A percentile compares a stretch with the other conserved stretches of the same genome.
Evolutionary conservation across 2,888 invertebrate genomes (phyloP).

Genomic region (Caenorhabditis sp.): DNA sequence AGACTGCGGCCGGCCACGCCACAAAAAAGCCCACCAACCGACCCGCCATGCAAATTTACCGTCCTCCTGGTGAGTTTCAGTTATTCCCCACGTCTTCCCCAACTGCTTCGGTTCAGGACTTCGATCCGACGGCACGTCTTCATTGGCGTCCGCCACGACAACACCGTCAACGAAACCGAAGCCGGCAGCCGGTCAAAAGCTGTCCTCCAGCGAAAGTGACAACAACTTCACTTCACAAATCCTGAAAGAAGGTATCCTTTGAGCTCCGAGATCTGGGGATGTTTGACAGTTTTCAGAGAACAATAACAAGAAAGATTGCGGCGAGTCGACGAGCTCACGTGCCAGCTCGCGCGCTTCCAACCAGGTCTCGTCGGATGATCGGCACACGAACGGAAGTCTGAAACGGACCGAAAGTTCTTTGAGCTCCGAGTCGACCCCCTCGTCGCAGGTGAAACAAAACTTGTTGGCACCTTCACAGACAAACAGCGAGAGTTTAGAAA

Average conservation of each 20-base stretch:
- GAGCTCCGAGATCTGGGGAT: not conserved
- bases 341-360: slow-evolving; percentile 62
- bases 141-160: slow-evolving; percentile 31
- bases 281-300: slow-evolving; percentile 43
- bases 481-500: slow-evolving; percentile 39
- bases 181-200: slow-evolving; percentile 71
- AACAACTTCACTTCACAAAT: slow-evolving; percentile 44
- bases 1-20: slow-evolving; percentile 16
- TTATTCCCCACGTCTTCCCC: not conserved
- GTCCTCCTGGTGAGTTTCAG: slow-evolving; percentile 74
- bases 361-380: slow-evolving; percentile 45
- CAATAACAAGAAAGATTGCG: slow-evolving; percentile 62
- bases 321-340: slow-evolving; percentile 61
- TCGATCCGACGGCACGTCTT: slow-evolving; percentile 57
- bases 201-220: slow-evolving; percentile 61
- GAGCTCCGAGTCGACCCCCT: slow-evolving; percentile 61
- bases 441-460: slow-evolving; percentile 57
- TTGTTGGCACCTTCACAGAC: slow-evolving; percentile 35
- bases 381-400: slow-evolving; percentile 47
- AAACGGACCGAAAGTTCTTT: slow-evolving; percentile 64
- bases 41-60: slow-evolving; percentile 74
- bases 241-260: slow-evolving; percentile 38
- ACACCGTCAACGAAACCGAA: slow-evolving; percentile 62
- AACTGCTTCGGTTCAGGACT: slow-evolving; percentile 32
- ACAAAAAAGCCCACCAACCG: slow-evolving; percentile 67